Conservation (phyloP, 2,113 vertebrate species). For the Ophthalmolycus amberensis region DNA sequence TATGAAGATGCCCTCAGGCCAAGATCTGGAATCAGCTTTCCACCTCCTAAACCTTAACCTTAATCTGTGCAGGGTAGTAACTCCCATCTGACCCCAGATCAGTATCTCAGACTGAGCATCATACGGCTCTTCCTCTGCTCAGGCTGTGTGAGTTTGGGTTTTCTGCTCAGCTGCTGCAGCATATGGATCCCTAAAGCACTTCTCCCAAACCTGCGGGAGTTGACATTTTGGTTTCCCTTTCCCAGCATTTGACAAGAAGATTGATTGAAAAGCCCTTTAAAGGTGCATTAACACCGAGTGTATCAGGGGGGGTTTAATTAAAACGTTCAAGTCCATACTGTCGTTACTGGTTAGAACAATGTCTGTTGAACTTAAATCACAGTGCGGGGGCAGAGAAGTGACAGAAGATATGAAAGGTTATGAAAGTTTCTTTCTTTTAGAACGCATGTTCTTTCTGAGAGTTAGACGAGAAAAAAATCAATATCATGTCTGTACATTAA, state of each 20-base stretch:
- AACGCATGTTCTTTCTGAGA: not conserved
- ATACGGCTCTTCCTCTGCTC: not conserved
- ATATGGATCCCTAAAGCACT: not conserved
- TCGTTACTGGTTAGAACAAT: not conserved
- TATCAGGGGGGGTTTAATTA: not conserved
- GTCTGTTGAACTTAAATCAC: not conserved
- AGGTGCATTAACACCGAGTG: not conserved
- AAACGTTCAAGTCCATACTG: not conserved
- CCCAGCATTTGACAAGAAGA: not conserved
- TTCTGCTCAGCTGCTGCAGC: not conserved
- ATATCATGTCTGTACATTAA: not conserved
- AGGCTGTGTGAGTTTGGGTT: not conserved
- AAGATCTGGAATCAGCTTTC: slow-evolving; percentile 59
- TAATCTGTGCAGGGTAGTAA: slow-evolving; percentile 66
- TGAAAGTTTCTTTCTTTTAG: not conserved
- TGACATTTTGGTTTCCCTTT: slow-evolving; percentile 3
- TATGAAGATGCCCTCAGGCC: slow-evolving; percentile 36
- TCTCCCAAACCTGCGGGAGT: not conserved
- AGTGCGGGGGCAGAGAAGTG: not conserved
- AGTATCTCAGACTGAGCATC: slow-evolving; percentile 14
- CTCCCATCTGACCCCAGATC: slow-evolving; percentile 64
- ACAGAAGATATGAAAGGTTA: not conserved
- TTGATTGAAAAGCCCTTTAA: not conserved
- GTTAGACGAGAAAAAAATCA: not conserved
- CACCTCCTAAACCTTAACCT: slow-evolving; percentile 61